phyloP scores from a whole-genome alignment of 1,140 invertebrate genomes.

The Drosophila rhopaloa region DNA sequence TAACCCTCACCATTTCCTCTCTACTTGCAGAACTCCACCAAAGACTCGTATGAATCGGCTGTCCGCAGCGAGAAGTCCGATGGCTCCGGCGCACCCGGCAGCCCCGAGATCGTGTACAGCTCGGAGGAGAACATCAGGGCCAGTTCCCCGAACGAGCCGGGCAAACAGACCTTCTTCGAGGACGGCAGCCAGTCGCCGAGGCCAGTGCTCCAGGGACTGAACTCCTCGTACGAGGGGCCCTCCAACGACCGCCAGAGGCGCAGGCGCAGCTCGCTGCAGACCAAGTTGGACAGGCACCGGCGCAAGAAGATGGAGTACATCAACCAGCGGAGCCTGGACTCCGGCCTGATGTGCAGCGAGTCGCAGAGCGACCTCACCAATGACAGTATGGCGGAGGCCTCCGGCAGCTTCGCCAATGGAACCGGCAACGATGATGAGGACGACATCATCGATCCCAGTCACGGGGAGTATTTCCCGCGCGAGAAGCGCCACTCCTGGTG shows the following conservation, averaged over 20 bases:
- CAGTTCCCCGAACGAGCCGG: slow-evolving; percentile 78
- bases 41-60: slow-evolving; percentile 84
- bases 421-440: slow-evolving; percentile 54
- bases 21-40: slow-evolving; percentile 68
- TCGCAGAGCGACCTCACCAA: slow-evolving; percentile 79
- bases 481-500: slow-evolving; percentile 93
- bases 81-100: slow-evolving; percentile 68
- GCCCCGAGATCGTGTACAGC: slow-evolving; percentile 76
- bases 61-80: slow-evolving; percentile 82
- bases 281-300: slow-evolving; percentile 88
- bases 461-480: slow-evolving; percentile 85
- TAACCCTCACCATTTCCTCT: neutral
- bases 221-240: slow-evolving; percentile 65
- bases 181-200: slow-evolving; percentile 67
- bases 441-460: slow-evolving; percentile 74
- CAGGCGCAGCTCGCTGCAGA: slow-evolving; percentile 91
- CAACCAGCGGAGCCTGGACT: slow-evolving; percentile 75
- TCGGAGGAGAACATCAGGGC: slow-evolving; percentile 80
- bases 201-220: slow-evolving; percentile 66
- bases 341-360: slow-evolving; percentile 53
- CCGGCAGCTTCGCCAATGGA: slow-evolving; percentile 43
- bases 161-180: slow-evolving; percentile 77
- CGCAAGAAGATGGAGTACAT: slow-evolving; percentile 87
- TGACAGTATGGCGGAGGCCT: slow-evolving; percentile 51
- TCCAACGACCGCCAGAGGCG: slow-evolving; percentile 80